Base-by-base conservation (phyloP, 2,888 invertebrate species). In the Philhelius pedissequus region DNA sequence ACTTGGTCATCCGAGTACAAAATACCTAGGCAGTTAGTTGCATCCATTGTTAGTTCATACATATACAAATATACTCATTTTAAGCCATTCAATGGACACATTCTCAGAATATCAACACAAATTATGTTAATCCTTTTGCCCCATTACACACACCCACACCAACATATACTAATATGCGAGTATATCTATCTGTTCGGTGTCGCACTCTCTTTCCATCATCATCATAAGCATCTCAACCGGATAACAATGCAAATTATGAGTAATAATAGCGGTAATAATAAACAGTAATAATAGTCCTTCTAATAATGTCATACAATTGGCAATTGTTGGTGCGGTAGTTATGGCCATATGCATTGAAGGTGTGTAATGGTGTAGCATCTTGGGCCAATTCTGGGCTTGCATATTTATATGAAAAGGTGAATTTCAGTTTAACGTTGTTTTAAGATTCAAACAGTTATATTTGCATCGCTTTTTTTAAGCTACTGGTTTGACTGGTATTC, bases 161-260 rank as follows among this genome's bases (percentile, higher is more conserved):
- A 2, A 32, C 1, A 32, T 32, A 9, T 9, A 32, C 11, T 11
- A 3, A n/a, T 3, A 25, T 25, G 6, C 4, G 0, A 2, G 2
- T 4, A 35, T n/a, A 62, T 54, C 66, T 58, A 64, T 64, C 69
- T 70, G 69, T 66, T 56, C 3, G 48, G 20, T 56, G 20, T 56
- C 32, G 32, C 56, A 56, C 13, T 56, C 32, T 56, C 27, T 11
- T 66, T 45, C 43, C 71, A 70, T 73, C 43, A 50, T 82, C 84
- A 74, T 68, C 66, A 69, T 70, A 20, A 68, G 66, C 48, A 60
- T 69, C 38, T 43, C 15, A 66, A 76, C 87, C 86, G 81, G 81
- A 75, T 87, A 86, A 86, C 86, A 86, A 84, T 82, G 81, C 81
- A 86, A 81, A 86, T 86, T 86, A 86, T 81, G 86, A 86, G 86